Conservation (phyloP, 30 jellyfish, hydroid and myxozoan genomes). For the Chrysaora quinquecirrha region DNA sequence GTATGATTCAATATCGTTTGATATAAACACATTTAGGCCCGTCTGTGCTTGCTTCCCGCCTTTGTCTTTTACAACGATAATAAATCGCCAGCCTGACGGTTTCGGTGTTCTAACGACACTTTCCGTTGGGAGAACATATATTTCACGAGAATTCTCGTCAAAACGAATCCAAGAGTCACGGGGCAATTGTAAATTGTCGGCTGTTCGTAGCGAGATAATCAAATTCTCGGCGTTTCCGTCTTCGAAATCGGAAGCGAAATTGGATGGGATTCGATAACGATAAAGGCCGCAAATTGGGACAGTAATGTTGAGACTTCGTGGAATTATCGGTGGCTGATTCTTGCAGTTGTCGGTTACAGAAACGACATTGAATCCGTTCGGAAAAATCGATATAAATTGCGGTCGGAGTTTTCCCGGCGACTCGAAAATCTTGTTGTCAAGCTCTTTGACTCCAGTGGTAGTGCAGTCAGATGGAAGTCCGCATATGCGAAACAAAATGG, state of each 20-base stretch:
- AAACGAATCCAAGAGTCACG: slow-evolving; percentile 83
- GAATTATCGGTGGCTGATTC: slow-evolving; percentile 49
- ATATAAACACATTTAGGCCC: slow-evolving; percentile 9
- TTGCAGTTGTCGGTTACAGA: slow-evolving; percentile 33
- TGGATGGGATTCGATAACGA: slow-evolving; percentile 57
- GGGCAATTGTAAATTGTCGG: slow-evolving; percentile 66
- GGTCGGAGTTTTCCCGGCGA: slow-evolving; percentile 13
- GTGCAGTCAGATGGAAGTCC: slow-evolving; percentile 35
- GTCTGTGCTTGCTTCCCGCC: slow-evolving; percentile 26
- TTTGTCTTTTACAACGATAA: slow-evolving; percentile 35
- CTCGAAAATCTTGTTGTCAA: slow-evolving; percentile 32
- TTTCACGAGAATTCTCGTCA: slow-evolving; percentile 46
- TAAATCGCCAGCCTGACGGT: slow-evolving; percentile 44
- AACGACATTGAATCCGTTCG: slow-evolving; percentile 5
- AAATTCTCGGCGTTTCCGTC: slow-evolving; percentile 49
- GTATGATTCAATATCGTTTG: slow-evolving; percentile 5
- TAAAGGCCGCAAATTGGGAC: slow-evolving; percentile 83
- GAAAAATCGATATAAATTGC: slow-evolving; percentile 26
- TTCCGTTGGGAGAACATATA: slow-evolving; percentile 85
- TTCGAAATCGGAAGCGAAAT: slow-evolving; percentile 51
- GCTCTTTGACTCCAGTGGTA: not conserved
- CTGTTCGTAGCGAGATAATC: slow-evolving; percentile 17
- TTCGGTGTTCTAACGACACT: slow-evolving; percentile 29
- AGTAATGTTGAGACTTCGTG: slow-evolving; percentile 32
- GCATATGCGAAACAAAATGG: slow-evolving; percentile 20